Conservation (phyloP, 2,888 invertebrate species). For the Meliscaeva auricollis region DNA sequence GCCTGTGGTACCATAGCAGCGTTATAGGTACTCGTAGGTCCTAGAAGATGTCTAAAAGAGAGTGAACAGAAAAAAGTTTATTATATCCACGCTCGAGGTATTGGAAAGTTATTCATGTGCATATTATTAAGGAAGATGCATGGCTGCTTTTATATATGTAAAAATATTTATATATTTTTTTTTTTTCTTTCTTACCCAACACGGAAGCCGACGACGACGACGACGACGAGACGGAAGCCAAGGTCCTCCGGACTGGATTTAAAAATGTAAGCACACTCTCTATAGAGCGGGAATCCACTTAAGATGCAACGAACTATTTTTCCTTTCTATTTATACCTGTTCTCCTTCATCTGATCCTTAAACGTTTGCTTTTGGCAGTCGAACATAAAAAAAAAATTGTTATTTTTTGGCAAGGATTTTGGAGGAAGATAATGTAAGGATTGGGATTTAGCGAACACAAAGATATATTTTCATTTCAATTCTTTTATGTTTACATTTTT, state of each 20-base stretch:
- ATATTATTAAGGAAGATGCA: constrained; percentile 56
- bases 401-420: constrained; percentile 21
- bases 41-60: background rate
- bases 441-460: background rate
- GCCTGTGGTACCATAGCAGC: background rate
- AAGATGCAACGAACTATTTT: constrained; percentile 59
- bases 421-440: background rate
- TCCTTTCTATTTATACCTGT: constrained; percentile 11
- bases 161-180: background rate
- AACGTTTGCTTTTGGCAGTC: constrained; percentile 63
- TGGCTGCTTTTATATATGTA: constrained; percentile 29
- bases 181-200: background rate
- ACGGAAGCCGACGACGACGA: background rate
- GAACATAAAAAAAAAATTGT: constrained; percentile 13
- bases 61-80: background rate
- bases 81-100: constrained; percentile 33
- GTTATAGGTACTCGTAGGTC: background rate
- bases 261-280: constrained; percentile 42
- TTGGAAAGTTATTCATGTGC: constrained; percentile 68
- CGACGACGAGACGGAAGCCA: background rate
- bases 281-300: constrained; percentile 32
- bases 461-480: background rate
- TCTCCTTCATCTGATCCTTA: constrained; percentile 41
- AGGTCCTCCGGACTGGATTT: constrained; percentile 9
- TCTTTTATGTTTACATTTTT: constrained; percentile 6